Evolutionary conservation across 2,888 invertebrate species (phyloP), one percentile per base, ranked within the genome.

Genomic region (Schrankia costaestrigalis): DNA sequence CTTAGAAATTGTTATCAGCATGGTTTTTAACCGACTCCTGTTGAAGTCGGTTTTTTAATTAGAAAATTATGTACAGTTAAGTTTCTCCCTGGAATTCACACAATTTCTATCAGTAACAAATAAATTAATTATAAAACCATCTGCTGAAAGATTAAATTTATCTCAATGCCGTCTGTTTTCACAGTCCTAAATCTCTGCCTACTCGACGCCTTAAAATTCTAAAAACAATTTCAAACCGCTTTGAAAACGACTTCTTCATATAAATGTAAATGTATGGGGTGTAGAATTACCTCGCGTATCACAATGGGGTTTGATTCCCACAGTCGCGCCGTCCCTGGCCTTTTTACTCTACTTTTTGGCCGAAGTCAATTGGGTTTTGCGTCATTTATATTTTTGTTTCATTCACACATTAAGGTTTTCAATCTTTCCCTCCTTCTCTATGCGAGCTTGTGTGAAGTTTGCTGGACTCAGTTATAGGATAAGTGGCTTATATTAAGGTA

Each of bases 251-350:
- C 59, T 63, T 59, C 74, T 73, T 78, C 77, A 78, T 78, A 78
- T 78, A 78, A 75, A 78, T 78, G 77, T 72, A 69, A 78, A 78
- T 77, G 67, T 51, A 54, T 56, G 69, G 71, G 70, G 68, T 56
- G 65, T 46, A 35, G 56, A 61, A 68, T 70, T 68, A 63, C 63
- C 61, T 56, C 54, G 49, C 51, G 60, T 59, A 51, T 63, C 59
- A 76, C 75, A 76, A 76, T 74, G 56, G 61, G 52, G 62, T 70
- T 70, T 74, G 75, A 75, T 77, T 53, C 63, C 55, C 48, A 39
- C 60, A 52, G 46, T 31, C 57, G 45, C 54, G 38, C 44, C 32
- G 51, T 34, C 46, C 51, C 21, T 31, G 37, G 53, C 40, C 48
- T 55, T 70, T 61, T 63, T 56, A 35, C 49, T 37, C 31, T 40